phyloP scores from a whole-genome alignment of 23 tunicate genomes.

The Pegea sp. region DNA sequence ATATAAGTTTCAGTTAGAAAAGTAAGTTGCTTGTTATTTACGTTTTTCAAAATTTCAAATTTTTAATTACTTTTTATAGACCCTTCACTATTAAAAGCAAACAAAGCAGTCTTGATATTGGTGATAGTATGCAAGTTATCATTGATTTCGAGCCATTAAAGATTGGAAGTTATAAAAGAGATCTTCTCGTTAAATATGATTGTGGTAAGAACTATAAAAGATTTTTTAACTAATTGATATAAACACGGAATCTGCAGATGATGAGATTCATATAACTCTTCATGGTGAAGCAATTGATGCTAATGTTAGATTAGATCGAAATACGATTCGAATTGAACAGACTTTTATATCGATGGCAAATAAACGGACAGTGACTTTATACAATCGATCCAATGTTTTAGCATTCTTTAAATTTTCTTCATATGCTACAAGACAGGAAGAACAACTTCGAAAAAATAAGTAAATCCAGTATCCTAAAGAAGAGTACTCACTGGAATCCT shows the following conservation, averaged over 20 bases:
- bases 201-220: constrained; percentile 29
- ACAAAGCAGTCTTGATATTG: constrained; percentile 27
- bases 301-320: constrained; percentile 70
- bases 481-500: no score
- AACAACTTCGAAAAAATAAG: constrained; percentile 66
- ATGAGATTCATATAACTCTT: constrained; percentile 24
- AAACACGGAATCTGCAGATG: constrained; percentile 19
- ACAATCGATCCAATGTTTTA: constrained; percentile 66
- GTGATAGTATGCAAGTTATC: constrained; percentile 69
- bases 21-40: constrained; percentile 13
- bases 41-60: neutral
- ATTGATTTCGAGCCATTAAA: constrained; percentile 65
- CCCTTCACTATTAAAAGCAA: constrained; percentile 27
- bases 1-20: constrained; percentile 27
- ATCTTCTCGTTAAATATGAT: constrained; percentile 41
- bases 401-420: constrained; percentile 79
- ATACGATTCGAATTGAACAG: constrained; percentile 69
- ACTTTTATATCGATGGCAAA: constrained; percentile 79
- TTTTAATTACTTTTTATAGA: constrained; percentile 8
- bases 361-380: constrained; percentile 54
- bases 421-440: constrained; percentile 52
- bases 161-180: constrained; percentile 68
- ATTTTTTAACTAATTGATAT: neutral
- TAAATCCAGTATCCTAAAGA: no score
- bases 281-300: constrained; percentile 77